These are phyloP conservation scores for Lasioglossum baleicum DNA, from an alignment of 1,140 invertebrate genomes.

Conservation along the genomic window DNA sequence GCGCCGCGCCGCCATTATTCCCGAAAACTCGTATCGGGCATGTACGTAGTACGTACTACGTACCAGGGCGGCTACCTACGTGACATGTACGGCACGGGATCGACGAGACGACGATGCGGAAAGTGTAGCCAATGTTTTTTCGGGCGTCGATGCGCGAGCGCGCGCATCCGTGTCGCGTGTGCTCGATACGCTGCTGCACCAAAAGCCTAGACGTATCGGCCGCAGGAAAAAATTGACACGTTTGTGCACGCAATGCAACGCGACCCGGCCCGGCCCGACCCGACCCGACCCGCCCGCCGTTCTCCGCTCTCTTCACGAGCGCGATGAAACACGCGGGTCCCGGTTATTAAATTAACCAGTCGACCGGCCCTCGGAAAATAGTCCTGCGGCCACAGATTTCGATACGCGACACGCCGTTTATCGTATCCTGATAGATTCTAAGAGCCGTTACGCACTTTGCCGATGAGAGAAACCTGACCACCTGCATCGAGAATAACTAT, in stretches of 20 bases:
- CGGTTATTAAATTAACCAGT: background rate
- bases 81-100: constrained; percentile 33
- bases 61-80: constrained; percentile 1
- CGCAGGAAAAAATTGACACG: constrained; percentile 5
- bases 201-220: background rate
- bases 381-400: background rate
- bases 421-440: background rate
- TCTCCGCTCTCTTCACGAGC: no score
- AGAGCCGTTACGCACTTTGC: no score
- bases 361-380: background rate
- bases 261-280: background rate
- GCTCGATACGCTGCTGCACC: background rate
- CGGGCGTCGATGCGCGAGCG: background rate
- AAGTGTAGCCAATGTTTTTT: constrained; percentile 35
- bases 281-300: no score
- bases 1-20: constrained; percentile 41
- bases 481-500: no score
- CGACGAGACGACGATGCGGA: constrained; percentile 33
- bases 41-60: constrained; percentile 9
- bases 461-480: no score
- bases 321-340: background rate
- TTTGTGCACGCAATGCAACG: background rate
- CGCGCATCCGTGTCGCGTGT: background rate
- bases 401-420: background rate
- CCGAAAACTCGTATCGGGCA: constrained; percentile 33